Evolutionary conservation across 2,797 vertebrate species (phyloP).

Genomic region (Sarcoramphus papa): DNA sequence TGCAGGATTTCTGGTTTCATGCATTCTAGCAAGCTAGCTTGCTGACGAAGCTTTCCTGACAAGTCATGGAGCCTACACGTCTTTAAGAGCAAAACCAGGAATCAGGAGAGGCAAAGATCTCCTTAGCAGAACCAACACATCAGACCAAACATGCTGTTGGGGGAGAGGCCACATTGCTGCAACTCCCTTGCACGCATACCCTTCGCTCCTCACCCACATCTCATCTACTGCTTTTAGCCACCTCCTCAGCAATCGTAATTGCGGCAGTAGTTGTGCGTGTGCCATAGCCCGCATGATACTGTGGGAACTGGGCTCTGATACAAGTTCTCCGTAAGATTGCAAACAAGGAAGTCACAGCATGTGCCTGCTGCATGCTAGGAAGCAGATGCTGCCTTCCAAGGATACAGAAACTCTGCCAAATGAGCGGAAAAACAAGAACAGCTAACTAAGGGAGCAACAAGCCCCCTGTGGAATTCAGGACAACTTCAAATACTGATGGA

Average conservation of each 20-base stretch:
- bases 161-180: not conserved
- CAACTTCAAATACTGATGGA: not conserved
- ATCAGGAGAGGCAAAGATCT: not conserved
- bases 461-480: not conserved
- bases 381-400: not conserved
- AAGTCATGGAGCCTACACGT: fast-evolving
- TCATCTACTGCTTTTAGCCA: not conserved
- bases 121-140: not conserved
- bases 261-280: fast-evolving
- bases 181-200: not conserved
- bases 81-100: not conserved
- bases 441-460: not conserved
- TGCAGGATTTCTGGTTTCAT: not conserved
- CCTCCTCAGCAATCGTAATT: not conserved
- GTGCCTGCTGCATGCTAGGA: fast-evolving
- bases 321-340: not conserved
- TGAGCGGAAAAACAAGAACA: not conserved
- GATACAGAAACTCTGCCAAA: not conserved
- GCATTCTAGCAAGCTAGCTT: not conserved
- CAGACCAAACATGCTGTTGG: not conserved
- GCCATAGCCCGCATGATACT: fast-evolving
- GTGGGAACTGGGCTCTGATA: not conserved
- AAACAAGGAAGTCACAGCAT: not conserved
- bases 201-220: not conserved
- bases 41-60: not conserved